phyloP scores from a whole-genome alignment of 1,140 invertebrate species.

The Calliopsis andreniformis region DNA sequence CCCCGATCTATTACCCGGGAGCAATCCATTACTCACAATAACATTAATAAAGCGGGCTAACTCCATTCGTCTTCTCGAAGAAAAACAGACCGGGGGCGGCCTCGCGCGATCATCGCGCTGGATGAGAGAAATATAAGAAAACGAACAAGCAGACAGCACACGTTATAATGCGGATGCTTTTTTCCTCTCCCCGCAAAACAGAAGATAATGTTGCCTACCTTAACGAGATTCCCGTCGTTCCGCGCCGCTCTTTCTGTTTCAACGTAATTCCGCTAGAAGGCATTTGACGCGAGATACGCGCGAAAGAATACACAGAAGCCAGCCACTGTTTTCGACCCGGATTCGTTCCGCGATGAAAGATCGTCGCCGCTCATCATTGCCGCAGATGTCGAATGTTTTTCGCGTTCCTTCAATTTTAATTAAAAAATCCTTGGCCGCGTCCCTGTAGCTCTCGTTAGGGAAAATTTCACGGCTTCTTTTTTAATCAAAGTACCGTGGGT shows the following conservation, averaged over 20 bases:
- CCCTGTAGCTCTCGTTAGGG: slow-evolving; percentile 7
- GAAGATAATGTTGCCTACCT: slow-evolving; percentile 34
- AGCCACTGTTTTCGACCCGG: slow-evolving; percentile 27
- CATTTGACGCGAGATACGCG: neutral
- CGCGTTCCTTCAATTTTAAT: slow-evolving; percentile 34
- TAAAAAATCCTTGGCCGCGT: slow-evolving; percentile 27
- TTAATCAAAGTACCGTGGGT: slow-evolving; percentile 33
- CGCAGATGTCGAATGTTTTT: slow-evolving; percentile 29
- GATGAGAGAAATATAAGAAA: slow-evolving; percentile 7
- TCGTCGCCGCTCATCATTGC: slow-evolving; percentile 28
- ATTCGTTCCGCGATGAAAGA: slow-evolving; percentile 7
- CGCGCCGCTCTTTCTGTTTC: slow-evolving; percentile 16
- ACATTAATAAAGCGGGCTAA: slow-evolving; percentile 62
- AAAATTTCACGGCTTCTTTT: slow-evolving; percentile 32
- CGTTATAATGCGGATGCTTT: slow-evolving; percentile 24
- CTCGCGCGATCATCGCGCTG: neutral
- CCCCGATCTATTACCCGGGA: slow-evolving; percentile 30
- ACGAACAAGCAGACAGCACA: neutral
- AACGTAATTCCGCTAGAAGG: slow-evolving; percentile 18
- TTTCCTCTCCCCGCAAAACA: neutral
- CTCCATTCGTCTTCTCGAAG: slow-evolving; percentile 44
- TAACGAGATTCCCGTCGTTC: slow-evolving; percentile 37
- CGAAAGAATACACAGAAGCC: slow-evolving; percentile 14
- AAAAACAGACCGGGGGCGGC: slow-evolving; percentile 39
- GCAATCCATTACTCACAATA: slow-evolving; percentile 38